Base-by-base conservation (phyloP, 1,140 invertebrate genomes). In the Phymorhynchus buccinoides region DNA sequence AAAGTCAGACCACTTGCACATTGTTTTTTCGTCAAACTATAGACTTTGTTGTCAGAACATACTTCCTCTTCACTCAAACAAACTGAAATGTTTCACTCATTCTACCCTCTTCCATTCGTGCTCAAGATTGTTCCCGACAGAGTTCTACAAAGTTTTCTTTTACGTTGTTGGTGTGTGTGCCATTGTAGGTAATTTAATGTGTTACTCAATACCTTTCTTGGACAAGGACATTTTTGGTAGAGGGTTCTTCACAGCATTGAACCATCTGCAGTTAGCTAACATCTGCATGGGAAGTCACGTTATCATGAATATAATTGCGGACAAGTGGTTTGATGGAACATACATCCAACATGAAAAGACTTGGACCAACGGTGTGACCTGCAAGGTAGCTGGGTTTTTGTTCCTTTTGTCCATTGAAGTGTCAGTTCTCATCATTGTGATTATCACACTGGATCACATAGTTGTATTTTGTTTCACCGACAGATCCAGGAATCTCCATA, bases 151-250 rank as follows among this genome's bases (percentile, higher is more conserved):
- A 22, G 42, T 82, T 16, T 86, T 86, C 77, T 52, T 91, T 22
- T 91, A 89, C 89, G 71, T 90, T 22, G 85, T 91, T 18, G 88
- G 86, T 42, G 14, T 86, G 6, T n/a, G 78, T 41, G 86, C 89
- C 14, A 44, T 89, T 30, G 6, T 88, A 1, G 89, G 89, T 14
- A 90, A 90, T 62, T 62, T 62, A 0, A 6, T 62, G 22, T 62
- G 18, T 4, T 22, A 4, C 56, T 6, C n/a, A 22, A 62, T 62
- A 22, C 2, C 22, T 22, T 27, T 14, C n/a, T 6, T 62, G n/a
- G 22, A 22, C 22, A 62, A 62, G n/a, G 22, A 22, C 56, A 27
- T 62, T 2, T 62, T 62, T 27, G 56, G 56, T 27, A 62, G 22
- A 22, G 22, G 0, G 12, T 62, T 62, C 56, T 62, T 62, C 0